Base-by-base conservation (phyloP, 1,140 invertebrate species). In the Wiebesia pumilae region DNA sequence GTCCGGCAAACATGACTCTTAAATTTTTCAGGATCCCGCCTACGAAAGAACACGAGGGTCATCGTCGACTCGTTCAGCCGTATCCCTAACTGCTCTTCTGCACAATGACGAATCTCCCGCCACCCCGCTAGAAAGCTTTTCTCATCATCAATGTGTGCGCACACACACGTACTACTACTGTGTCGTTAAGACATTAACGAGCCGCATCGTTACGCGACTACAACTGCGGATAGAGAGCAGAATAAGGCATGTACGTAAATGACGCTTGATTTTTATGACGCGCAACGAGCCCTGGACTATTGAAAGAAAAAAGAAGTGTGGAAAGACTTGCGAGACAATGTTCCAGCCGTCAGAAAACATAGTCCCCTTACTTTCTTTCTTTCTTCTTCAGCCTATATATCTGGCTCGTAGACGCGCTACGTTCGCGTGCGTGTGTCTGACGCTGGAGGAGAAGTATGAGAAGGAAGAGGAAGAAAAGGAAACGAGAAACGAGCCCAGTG, bases 1-100 rank as follows among this genome's bases (percentile, higher is more conserved):
- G 85, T 83, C 75, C 90, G 88, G 84, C 84, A 69, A 91, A 90
- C 90, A 89, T 90, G 90, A 81, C 88, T 92, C 87, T 83, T 93
- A 90, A 94, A 94, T 93, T 93, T 93, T 94, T 94, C 90, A 93
- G 89, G 90, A 92, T 90, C 87, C 65, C 47, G 54, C 7, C 81
- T 43, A 21, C 87, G 89, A 87, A 88, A 51, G 71, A 54, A 47
- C 7, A 27, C 14, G n/a, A 24, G 73, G 51, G 35, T 88, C 62
- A 54, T 38, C 69, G 40, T 67, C 54, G 62, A 35, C 75, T 40
- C 40, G 27, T 21, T 21, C 38, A 3, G 7, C 58, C 51, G 19
- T 80, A 80, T 30, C 35, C 81, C 43, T 82, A 82, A 62, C 67
- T 71, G 65, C 51, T 35, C 16, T 12, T 19, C 24, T 3, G 30